Evolutionary conservation across 2,888 invertebrate genomes (phyloP).

Genomic region (Temnothorax rugatulus): DNA sequence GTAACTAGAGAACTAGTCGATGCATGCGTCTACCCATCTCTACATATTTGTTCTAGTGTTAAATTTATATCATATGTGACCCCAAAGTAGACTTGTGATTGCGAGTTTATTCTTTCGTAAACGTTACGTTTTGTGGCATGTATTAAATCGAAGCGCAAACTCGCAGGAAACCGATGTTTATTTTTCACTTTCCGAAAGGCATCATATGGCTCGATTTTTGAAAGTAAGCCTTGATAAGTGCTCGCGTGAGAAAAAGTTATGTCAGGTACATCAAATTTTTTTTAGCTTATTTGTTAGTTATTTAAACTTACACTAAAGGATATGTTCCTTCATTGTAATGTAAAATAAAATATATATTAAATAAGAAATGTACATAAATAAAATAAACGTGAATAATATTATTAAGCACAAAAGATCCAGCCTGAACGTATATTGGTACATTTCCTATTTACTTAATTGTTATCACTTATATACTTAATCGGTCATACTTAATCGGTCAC

Average conservation of each 20-base stretch:
- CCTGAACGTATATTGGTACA: too few species aligned
- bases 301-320: not conserved
- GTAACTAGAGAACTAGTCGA: conserved; percentile 86
- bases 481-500: too few species aligned
- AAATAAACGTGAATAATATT: too few species aligned
- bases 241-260: not conserved
- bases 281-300: not conserved
- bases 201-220: not conserved
- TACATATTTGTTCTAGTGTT: conserved; percentile 68
- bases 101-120: conserved; percentile 14
- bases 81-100: conserved; percentile 28
- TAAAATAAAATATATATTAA: not conserved
- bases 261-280: not conserved
- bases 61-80: conserved; percentile 27
- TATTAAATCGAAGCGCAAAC: not conserved
- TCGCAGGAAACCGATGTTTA: not conserved
- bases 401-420: too few species aligned
- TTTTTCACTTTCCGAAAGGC: not conserved
- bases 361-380: too few species aligned
- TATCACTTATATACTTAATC: too few species aligned
- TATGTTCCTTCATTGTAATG: not conserved
- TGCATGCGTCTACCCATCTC: conserved; percentile 84
- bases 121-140: conserved; percentile 3
- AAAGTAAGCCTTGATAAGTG: not conserved
- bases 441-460: too few species aligned